phyloP scores from a whole-genome alignment of 2,888 invertebrate species.

The Drosophila picticornis region DNA sequence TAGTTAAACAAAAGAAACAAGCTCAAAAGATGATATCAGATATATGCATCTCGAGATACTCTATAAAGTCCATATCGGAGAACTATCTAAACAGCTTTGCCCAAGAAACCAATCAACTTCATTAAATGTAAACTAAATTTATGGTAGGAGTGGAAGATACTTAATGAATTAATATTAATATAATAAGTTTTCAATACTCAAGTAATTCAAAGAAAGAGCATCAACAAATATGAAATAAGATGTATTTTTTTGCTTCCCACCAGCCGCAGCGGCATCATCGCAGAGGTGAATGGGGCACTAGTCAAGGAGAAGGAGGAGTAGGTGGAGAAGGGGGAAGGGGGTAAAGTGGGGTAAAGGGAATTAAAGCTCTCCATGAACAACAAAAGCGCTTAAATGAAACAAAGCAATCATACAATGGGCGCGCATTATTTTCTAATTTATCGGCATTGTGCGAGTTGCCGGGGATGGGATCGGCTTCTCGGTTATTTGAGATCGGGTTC shows the following conservation, averaged over 20 bases:
- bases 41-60: constrained; percentile 20
- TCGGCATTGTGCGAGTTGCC: constrained; percentile 71
- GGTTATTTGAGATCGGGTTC: constrained; percentile 33
- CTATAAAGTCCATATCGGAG: not conserved
- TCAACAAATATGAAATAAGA: not conserved
- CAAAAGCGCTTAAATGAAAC: constrained; percentile 81
- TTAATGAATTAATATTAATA: not conserved
- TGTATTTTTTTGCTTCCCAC: constrained; percentile 38
- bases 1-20: constrained; percentile 53
- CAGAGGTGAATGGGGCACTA: constrained; percentile 46
- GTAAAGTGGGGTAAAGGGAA: constrained; percentile 7
- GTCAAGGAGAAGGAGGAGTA: constrained; percentile 1
- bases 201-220: constrained; percentile 27
- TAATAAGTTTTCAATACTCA: not conserved
- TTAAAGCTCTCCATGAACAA: constrained; percentile 49
- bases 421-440: constrained; percentile 83
- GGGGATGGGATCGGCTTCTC: constrained; percentile 61
- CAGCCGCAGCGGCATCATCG: constrained; percentile 8
- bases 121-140: not conserved
- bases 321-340: not conserved
- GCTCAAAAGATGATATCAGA: constrained; percentile 22
- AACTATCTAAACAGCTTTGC: not conserved
- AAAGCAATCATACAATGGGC: constrained; percentile 79
- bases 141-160: not conserved
- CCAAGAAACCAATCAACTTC: too few relatives aligned